A percentile compares a stretch with the other conserved stretches of the same genome.
Conservation (phyloP, 2,888 invertebrate species). For the Macrosiphum euphorbiae region DNA sequence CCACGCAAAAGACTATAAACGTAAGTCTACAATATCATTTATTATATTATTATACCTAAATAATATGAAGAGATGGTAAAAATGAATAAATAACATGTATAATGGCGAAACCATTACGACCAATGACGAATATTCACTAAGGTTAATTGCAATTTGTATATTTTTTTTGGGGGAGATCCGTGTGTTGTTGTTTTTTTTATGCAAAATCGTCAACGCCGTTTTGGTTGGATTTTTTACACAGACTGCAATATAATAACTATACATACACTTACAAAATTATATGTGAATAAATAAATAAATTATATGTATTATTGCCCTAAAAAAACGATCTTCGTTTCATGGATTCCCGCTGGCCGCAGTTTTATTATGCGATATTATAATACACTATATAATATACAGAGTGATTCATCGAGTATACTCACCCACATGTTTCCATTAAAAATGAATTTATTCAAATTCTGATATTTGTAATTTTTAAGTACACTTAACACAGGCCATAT, state of each 20-base stretch:
- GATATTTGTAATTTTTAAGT: background rate
- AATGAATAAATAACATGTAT: background rate
- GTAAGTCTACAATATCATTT: background rate
- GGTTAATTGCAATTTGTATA: background rate
- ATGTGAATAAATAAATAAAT: no score
- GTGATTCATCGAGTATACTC: background rate
- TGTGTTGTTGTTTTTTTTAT: background rate
- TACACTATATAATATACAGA: background rate
- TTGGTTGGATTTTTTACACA: background rate
- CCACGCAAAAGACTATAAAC: background rate
- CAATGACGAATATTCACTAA: background rate
- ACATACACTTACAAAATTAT: background rate
- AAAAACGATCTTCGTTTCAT: background rate
- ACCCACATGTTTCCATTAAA: background rate
- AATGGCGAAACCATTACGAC: background rate
- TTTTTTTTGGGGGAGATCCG: background rate
- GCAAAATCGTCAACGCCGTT: background rate
- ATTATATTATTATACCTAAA: no score
- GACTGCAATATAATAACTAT: background rate
- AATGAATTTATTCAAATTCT: background rate
- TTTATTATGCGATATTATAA: background rate
- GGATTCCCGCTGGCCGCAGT: background rate
- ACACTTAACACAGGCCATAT: background rate
- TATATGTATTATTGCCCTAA: background rate
- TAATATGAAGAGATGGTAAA: background rate